Evolutionary conservation across 2,888 invertebrate species (phyloP), one percentile per base, ranked within the genome.

Genomic region (Tinea semifulvella): DNA sequence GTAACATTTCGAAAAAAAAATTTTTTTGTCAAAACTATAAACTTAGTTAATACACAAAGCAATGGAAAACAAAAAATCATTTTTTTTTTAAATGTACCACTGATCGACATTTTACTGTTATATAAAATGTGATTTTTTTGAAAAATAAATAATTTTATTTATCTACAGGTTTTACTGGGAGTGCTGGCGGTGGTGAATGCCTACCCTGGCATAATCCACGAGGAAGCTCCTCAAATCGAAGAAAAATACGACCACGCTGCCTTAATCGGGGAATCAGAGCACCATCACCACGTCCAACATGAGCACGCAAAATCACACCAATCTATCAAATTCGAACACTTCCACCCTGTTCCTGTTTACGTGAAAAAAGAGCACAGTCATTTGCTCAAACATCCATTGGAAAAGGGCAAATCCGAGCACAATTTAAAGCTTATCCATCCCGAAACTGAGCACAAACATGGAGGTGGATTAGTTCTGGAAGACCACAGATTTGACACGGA

Each of bases 221-320:
- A 81, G 13, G 77, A 47, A 20, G 59, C 57, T 8, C 73, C 73
- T 13, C 74, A 79, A 53, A 49, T 67, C 13, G 70, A 74, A 49
- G 73, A 65, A 44, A 68, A 75, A 52, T 64, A 60, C 45, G 73
- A 74, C 48, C 77, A 70, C 44, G 72, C 71, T 20, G 68, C 62
- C 17, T 56, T 70, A 6, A 73, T 76, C 39, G 76, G 77, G 14
- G 77, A 80, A 46, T 71, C 80, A 3, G 85, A 84, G 48, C 81
- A 84, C 54, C 85, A 85, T 52, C 84, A 85, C 48, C 82, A 85
- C 49, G 73, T 86, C 22, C 84, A 86, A 50, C 85, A 87, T 53
- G 85, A 86, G 52, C 86, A 86, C 56, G 87, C 88, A 20, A 88
- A 87, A 51, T 88, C 88, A 31, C 88, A 88, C 57, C 88, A 88